These are phyloP conservation scores for Australoheros facetus DNA, from an alignment of 2,797 vertebrate species.

Conservation along the genomic window DNA sequence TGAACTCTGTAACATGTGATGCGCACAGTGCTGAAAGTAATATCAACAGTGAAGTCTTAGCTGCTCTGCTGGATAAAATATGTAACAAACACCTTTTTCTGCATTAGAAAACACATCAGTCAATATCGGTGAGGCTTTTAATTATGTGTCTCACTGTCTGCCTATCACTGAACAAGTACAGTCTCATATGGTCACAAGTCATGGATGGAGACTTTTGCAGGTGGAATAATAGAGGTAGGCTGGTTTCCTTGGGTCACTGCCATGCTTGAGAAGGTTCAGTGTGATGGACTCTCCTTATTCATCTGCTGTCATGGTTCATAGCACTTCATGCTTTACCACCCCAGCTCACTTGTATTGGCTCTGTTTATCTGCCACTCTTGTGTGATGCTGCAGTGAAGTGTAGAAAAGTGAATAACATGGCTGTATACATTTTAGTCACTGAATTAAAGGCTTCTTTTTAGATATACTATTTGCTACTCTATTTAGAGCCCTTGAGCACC, in stretches of 20 bases:
- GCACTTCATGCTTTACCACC: conserved; percentile 21
- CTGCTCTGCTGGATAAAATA: neutral
- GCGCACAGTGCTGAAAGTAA: neutral
- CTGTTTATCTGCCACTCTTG: conserved; percentile 1
- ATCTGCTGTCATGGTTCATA: conserved; percentile 60
- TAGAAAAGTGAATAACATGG: neutral
- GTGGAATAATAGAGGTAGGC: conserved; percentile 10
- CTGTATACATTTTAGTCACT: neutral
- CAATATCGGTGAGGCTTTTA: neutral
- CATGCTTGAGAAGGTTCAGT: conserved; percentile 43
- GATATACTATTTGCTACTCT: conserved; percentile 19
- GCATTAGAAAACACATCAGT: neutral
- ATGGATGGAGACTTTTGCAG: neutral
- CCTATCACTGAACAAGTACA: neutral
- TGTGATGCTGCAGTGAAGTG: neutral
- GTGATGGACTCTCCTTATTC: conserved; percentile 40
- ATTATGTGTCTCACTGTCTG: neutral
- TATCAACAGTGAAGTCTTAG: neutral
- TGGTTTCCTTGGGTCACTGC: conserved; percentile 36
- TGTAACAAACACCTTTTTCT: neutral
- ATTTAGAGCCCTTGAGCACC: conserved; percentile 24
- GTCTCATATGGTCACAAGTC: neutral
- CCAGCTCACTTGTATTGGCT: neutral
- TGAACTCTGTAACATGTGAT: neutral
- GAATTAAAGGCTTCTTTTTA: neutral